Conservation (phyloP, 2,113 vertebrate species). For the Podiceps cristatus region DNA sequence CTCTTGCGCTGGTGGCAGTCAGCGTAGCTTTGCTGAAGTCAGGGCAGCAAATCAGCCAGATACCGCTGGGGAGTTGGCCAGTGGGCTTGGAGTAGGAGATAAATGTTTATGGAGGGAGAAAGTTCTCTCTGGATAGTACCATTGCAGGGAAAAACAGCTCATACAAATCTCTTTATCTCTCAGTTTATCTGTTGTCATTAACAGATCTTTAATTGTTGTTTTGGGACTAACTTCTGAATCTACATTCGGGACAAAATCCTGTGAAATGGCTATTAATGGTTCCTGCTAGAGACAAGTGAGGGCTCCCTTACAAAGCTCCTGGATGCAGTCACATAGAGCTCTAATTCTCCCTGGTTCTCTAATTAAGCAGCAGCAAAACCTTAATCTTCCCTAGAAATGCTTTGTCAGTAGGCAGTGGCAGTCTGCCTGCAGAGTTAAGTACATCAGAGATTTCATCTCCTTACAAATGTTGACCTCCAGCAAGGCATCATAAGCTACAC, state of each 20-base stretch:
- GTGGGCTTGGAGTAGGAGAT: not conserved
- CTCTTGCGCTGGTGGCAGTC: not conserved
- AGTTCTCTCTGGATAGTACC: not conserved
- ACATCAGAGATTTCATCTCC: conserved; percentile 22
- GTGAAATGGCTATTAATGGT: not conserved
- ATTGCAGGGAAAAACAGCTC: not conserved
- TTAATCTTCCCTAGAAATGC: conserved; percentile 28
- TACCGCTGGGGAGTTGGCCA: not conserved
- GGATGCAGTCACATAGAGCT: not conserved
- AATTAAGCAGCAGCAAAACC: conserved; percentile 28
- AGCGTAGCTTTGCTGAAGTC: not conserved
- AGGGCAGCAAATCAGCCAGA: not conserved
- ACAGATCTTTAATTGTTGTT: not conserved
- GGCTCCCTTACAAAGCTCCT: not conserved
- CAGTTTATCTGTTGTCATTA: not conserved
- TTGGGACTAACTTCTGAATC: not conserved
- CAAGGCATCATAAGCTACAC: not conserved
- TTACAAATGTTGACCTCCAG: not conserved
- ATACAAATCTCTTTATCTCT: not conserved
- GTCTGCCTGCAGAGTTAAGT: conserved; percentile 28
- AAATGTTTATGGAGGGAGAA: not conserved
- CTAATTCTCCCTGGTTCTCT: conserved; percentile 20
- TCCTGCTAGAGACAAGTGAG: not conserved
- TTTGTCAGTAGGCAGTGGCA: conserved; percentile 5
- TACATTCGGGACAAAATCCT: not conserved